Percentiles rank a stretch among this genome's conserved stretches.
phyloP scores from a whole-genome alignment of 2,888 invertebrate species.

The Scaptodrosophila latifasciaeformis region DNA sequence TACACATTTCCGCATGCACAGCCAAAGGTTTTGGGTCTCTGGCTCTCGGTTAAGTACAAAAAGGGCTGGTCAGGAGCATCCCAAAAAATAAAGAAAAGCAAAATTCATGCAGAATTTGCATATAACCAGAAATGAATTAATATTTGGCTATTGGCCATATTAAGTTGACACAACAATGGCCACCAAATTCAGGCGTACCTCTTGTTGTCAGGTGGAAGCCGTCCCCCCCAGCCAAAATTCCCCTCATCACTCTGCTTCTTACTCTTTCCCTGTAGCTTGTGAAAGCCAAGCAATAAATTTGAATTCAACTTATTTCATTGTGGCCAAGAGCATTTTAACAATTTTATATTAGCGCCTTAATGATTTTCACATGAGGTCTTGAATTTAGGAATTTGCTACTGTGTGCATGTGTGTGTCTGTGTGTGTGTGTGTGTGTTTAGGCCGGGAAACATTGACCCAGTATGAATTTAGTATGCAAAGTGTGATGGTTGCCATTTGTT shows the following conservation, averaged over 20 bases:
- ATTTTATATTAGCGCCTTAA: constrained; percentile 62
- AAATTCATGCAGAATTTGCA: constrained; percentile 47
- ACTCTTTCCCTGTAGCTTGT: constrained; percentile 37
- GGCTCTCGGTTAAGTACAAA: no score
- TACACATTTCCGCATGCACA: no score
- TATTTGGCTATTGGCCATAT: constrained; percentile 66
- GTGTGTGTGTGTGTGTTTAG: constrained; percentile 29
- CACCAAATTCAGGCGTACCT: neutral
- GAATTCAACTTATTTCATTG: neutral
- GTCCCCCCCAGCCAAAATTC: no score
- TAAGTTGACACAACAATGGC: constrained; percentile 64
- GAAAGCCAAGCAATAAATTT: constrained; percentile 39
- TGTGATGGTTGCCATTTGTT: constrained; percentile 13
- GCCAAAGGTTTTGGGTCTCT: no score
- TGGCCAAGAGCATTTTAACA: no score
- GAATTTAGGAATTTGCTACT: neutral
- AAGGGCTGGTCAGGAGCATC: neutral
- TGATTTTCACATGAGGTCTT: constrained; percentile 49
- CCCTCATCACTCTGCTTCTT: no score
- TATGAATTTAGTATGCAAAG: constrained; percentile 61
- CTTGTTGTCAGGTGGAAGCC: constrained; percentile 1
- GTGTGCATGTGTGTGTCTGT: neutral
- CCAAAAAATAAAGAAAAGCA: no score
- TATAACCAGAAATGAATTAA: constrained; percentile 60
- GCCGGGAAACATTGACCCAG: constrained; percentile 61